Evolutionary conservation across 2,113 vertebrate genomes (phyloP), one percentile per base, ranked within the genome.

Genomic region (Tachysurus fulvidraco): DNA sequence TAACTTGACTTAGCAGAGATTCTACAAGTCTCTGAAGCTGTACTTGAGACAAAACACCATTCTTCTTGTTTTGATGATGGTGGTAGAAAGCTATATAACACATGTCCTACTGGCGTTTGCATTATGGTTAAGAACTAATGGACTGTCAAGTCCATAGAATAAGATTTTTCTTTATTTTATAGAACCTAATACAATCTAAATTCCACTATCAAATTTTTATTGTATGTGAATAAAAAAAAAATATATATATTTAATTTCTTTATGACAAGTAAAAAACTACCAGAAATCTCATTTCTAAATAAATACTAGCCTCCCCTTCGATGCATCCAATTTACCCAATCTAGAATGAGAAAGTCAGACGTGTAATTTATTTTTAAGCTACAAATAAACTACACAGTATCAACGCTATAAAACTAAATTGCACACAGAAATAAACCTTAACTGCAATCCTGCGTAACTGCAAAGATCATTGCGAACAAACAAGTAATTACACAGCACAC

Each of bases 371-470:
- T 84, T 76, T 74, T 76, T 57, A 85, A 77, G 50, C 83, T 28
- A 50, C 25, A 64, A 44, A 78, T 30, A 64, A 46, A 28, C 73
- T 28, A 19, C 44, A 57, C 36, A 41, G 83, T 13, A 85, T 50
- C 17, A 25, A 21, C 36, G 36, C 57, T 81, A 73, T 74, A 67
- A 60, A 46, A 67, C 23, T 41, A 81, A 85, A 52, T 62, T 83
- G 50, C 83, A 54, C 62, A 44, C 46, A 46, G 83, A 87, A 86
- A 65, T 86, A 89, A 79, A 76, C 88, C 85, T 82, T 81, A 85
- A 87, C 50, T 82, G 69, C 84, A 82, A 85, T 87, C 85, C 88
- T 54, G 74, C 83, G 59, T 85, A 87, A 87, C 87, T 87, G 85
- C 88, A 78, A 85, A 85, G 55, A 69, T 83, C 52, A 87, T 60